Evolutionary conservation across 2,113 vertebrate species (phyloP), one percentile per base, ranked within the genome.

Genomic region (Chloebia gouldiae): DNA sequence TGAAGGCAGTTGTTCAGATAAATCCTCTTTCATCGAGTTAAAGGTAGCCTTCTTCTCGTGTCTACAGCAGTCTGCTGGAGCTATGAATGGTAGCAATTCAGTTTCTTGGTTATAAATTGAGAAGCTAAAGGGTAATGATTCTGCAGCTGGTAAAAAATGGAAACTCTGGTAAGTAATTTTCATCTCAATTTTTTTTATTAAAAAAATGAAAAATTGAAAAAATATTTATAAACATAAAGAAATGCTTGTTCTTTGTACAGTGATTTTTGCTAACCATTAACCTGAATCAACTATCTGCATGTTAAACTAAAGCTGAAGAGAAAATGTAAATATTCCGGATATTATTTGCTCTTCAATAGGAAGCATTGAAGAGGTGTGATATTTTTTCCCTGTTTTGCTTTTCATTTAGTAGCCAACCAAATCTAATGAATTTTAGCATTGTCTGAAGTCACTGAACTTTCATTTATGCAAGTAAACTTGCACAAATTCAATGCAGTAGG

Each of bases 381-480:
- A 53, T 57, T 28, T 72, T 73, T 44, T 39, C 11, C 16, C 66
- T 73, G 5, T 57, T 86, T 70, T 60, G 3, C 11, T 37, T 84
- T 90, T 53, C 21, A 56, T 81, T 42, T 63, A 86, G 27, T 44
- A 70, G 11, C 40, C 30, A 54, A 47, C n/a, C 4, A 45, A 84
- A 73, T 39, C 39, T 31, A 17, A 59, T 6, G 12, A 28, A 16
- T 10, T 77, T 80, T 54, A 57, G 4, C 25, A 10, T 30, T 65
- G 15, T 65, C 40, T 95, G 50, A 56, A 90, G 31, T 35, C 72
- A 39, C 33, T 13, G 50, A 75, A 37, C 15, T 49, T 72, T 60
- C 0, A 0, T 57, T 68, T 0, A 0, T 44, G 10, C 22, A 47
- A 37, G 37, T 47, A 64, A 68, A 47, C 9, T 23, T 12, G 37